Evolutionary conservation across 2,888 invertebrate species (phyloP), one percentile per base, ranked within the genome.

Genomic region (Eupithecia abbreviata): DNA sequence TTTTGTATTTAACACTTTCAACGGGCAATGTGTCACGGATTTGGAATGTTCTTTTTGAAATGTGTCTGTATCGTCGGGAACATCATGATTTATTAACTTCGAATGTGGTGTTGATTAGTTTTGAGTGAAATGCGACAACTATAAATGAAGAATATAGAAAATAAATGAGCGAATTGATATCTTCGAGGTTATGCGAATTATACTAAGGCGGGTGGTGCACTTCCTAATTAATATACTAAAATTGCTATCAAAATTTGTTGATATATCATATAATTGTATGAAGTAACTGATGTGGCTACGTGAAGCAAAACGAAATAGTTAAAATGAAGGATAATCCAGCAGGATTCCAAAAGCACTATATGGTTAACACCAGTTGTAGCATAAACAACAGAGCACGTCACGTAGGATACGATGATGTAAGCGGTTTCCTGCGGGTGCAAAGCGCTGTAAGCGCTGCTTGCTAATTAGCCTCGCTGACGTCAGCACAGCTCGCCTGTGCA

Each of bases 401-500:
- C 90, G 90, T 92, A 90, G 85, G 81, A 80, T 80, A 78, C 84
- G 90, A 88, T 94, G 94, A 93, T 91, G 93, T 93, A 93, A 93
- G 91, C 91, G 88, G 83, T 90, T 93, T 94, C 94, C 93, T 93
- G 73, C 68, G 93, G 88, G 89, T 89, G 90, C 87, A 85, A 85
- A 83, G 85, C 87, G 73, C 45, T 83, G 86, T 86, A 88, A 88
- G 89, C 88, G 86, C 80, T 89, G 92, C 91, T 85, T 92, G 89
- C 89, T 94, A 93, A 94, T 93, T 93, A 93, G 89, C 88, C 83
- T 82, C 81, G 85, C 83, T 94, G 93, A 94, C 94, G 93, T 94
- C 94, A 94, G 83, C 84, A 87, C 86, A 90, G 89, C 88, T 47
- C 86, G 86, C 89, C 87, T 69, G 55, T 58, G 71, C 75, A 75